phyloP scores from a whole-genome alignment of 2,113 vertebrate species.

The Muntiacus muntjak region DNA sequence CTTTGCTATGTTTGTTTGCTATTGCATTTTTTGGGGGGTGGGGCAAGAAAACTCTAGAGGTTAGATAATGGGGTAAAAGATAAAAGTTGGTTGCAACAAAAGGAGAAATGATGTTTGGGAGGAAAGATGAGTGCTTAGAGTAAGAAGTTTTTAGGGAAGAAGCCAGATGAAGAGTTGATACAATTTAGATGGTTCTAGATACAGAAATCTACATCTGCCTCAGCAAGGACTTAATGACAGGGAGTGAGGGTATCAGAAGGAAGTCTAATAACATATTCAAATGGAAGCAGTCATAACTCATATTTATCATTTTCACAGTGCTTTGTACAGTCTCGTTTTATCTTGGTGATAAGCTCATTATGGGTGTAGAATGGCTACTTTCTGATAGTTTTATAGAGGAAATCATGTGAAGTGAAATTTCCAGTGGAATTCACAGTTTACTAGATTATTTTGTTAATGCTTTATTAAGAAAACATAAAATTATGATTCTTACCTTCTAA shows the following conservation, averaged over 20 bases:
- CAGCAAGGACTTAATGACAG: neutral
- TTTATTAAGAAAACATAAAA: neutral
- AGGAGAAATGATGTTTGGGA: neutral
- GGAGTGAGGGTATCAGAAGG: neutral
- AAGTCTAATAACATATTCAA: neutral
- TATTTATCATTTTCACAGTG: neutral
- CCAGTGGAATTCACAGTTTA: neutral
- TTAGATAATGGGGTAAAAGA: neutral
- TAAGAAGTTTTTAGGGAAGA: neutral
- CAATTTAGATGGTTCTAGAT: no score
- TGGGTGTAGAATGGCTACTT: neutral
- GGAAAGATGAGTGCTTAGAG: neutral
- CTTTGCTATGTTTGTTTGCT: neutral
- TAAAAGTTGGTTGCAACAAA: neutral
- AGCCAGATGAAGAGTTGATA: neutral
- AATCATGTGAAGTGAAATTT: neutral
- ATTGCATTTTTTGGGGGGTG: neutral
- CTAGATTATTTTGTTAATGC: neutral
- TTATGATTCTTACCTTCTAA: neutral
- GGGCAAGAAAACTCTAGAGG: neutral
- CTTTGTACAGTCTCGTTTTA: neutral
- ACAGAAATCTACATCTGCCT: neutral
- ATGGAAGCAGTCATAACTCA: neutral
- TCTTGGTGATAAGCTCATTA: neutral
- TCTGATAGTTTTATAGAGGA: neutral